Evolutionary conservation across 2,113 vertebrate species (phyloP), one percentile per base, ranked within the genome.

Genomic region (Menidia beryllina): DNA sequence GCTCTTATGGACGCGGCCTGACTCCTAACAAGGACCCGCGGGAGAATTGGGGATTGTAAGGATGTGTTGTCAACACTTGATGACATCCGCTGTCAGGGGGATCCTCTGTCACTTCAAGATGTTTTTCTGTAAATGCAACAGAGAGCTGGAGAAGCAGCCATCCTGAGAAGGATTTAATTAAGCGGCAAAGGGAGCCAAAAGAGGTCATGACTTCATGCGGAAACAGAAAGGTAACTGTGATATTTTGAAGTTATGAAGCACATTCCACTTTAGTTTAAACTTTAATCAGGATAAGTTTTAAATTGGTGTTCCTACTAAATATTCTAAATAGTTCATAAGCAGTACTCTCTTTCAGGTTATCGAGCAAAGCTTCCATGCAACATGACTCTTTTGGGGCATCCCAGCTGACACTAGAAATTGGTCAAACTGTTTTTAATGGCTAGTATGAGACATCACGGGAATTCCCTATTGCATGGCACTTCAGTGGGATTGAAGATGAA

Each of bases 21-120:
- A 89, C 92, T 93, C 67, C 88, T 71, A 92, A 91, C 82, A 76
- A 89, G 86, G 79, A 79, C 80, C 87, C 82, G 72, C 47, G 24
- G 66, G 85, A 81, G 79, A 30, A 71, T 12, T 50, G 60, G 38
- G 63, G 79, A 77, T 75, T 74, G 83, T 77, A 64, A 75, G 81
- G 77, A 82, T 79, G 77, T 74, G 83, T 79, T 85, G 81, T 88
- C 89, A 91, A 86, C 84, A 83, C 66, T 79, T 73, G 79, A 86
- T 82, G 87, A 89, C 85, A 88, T 85, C 80, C 72, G 56, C 71
- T 82, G 61, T 73, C 58, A 43, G 54, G n/a, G 54, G 25, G 55
- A 21, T 60, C 62, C 65, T 8, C 30, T 56, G 79, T 83, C 77
- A 77, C 62, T 69, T 52, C 24, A 34, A 58, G 54, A 65, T 56